Evolutionary conservation across 2,797 vertebrate species (phyloP).

Genomic region (Pachyuromys duprasi): DNA sequence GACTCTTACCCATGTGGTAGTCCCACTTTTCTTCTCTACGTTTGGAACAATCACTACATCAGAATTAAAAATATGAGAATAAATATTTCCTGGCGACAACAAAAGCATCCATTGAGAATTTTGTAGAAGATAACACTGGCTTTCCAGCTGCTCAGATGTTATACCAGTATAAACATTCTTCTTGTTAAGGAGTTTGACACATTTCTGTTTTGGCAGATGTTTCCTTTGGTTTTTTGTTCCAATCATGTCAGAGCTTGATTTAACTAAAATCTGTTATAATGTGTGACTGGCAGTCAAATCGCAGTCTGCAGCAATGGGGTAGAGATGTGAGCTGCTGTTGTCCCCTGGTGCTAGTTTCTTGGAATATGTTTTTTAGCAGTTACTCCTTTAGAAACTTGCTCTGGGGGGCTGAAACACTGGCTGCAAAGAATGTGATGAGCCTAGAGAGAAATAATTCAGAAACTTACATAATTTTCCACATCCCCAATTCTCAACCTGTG

Average conservation of each 20-base stretch:
- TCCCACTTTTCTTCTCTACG: neutral
- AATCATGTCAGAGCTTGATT: conserved; percentile 65
- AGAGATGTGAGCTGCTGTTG: conserved; percentile 37
- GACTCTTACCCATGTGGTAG: neutral
- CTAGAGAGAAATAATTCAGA: neutral
- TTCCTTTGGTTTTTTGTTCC: conserved; percentile 69
- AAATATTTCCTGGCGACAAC: neutral
- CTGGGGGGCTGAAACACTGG: conserved; percentile 1
- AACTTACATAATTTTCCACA: neutral
- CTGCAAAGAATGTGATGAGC: neutral
- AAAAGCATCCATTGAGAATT: conserved; percentile 32
- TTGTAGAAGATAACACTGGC: conserved; percentile 47
- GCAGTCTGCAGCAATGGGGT: conserved; percentile 1
- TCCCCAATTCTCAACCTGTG: neutral
- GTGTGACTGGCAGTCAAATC: conserved; percentile 72
- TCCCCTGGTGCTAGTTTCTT: neutral
- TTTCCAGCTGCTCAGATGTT: conserved; percentile 66
- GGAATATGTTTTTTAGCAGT: neutral
- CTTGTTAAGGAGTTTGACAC: conserved; percentile 66
- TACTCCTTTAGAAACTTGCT: neutral
- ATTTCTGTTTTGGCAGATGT: conserved; percentile 72
- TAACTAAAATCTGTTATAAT: conserved; percentile 73
- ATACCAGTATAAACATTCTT: neutral
- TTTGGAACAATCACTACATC: neutral
- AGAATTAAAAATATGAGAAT: neutral